Evolutionary conservation across 2,797 vertebrate genomes (phyloP).

Genomic region (Alosa sapidissima): DNA sequence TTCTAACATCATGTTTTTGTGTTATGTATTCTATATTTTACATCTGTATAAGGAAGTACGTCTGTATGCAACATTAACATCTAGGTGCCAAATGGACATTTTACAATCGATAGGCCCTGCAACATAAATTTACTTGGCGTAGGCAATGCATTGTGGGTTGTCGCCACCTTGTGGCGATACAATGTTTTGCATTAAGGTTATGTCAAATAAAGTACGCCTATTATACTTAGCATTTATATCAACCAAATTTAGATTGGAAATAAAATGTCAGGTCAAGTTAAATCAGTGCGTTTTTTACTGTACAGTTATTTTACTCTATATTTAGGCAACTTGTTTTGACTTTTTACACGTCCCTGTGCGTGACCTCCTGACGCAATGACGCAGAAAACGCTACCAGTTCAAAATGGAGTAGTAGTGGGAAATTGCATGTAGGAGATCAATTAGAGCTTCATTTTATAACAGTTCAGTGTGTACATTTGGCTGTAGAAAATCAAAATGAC

Average conservation of each 20-base stretch:
- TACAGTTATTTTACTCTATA: too few species aligned
- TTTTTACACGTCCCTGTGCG: neutral
- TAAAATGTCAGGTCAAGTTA: too few species aligned
- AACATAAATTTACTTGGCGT: neutral
- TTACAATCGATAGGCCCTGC: neutral
- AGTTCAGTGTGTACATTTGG: neutral
- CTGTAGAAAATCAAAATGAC: conserved; percentile 65
- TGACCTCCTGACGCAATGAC: conserved; percentile 13
- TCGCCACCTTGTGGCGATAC: neutral
- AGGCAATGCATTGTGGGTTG: neutral
- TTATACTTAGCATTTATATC: neutral
- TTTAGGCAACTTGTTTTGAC: too few species aligned
- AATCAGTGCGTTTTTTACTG: too few species aligned
- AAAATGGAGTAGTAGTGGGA: conserved; percentile 20
- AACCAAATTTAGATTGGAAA: too few species aligned
- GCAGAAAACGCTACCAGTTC: neutral
- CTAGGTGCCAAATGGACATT: neutral
- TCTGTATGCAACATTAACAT: neutral
- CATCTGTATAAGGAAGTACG: neutral
- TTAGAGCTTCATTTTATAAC: neutral
- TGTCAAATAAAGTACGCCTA: neutral
- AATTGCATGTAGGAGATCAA: neutral
- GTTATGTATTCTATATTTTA: neutral
- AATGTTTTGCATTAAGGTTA: neutral
- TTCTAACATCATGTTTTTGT: conserved; percentile 43